Conservation (phyloP, 2,113 vertebrate genomes). For the Steatornis caripensis region DNA sequence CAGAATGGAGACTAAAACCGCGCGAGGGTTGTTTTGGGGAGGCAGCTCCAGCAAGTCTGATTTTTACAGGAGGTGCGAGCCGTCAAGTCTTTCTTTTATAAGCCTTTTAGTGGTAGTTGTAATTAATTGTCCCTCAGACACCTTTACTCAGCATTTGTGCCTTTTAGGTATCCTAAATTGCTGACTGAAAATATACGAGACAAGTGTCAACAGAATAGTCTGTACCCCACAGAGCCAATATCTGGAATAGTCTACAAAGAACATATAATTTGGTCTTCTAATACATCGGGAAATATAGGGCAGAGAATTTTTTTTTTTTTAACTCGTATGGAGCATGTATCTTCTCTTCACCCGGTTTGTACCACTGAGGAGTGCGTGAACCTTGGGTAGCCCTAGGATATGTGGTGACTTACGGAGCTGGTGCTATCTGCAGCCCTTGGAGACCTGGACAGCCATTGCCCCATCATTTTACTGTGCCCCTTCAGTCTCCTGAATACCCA, state of each 20-base stretch:
- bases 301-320: neutral
- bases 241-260: neutral
- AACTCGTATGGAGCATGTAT: accelerated
- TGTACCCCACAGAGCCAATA: neutral
- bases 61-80: neutral
- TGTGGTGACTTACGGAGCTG: neutral
- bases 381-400: neutral
- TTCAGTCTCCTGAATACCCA: neutral
- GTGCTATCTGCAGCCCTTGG: neutral
- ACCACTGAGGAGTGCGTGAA: accelerated
- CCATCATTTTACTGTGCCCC: neutral
- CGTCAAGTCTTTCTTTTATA: neutral
- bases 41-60: neutral
- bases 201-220: neutral
- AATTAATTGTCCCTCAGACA: neutral
- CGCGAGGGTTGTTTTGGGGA: neutral
- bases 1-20: neutral
- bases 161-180: neutral
- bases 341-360: neutral
- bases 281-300: neutral
- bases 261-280: neutral
- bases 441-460: neutral
- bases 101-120: neutral
- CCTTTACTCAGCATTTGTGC: neutral
- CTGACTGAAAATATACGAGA: neutral